Base-by-base conservation (phyloP, 1,140 invertebrate species). In the Tetraneura akinire region DNA sequence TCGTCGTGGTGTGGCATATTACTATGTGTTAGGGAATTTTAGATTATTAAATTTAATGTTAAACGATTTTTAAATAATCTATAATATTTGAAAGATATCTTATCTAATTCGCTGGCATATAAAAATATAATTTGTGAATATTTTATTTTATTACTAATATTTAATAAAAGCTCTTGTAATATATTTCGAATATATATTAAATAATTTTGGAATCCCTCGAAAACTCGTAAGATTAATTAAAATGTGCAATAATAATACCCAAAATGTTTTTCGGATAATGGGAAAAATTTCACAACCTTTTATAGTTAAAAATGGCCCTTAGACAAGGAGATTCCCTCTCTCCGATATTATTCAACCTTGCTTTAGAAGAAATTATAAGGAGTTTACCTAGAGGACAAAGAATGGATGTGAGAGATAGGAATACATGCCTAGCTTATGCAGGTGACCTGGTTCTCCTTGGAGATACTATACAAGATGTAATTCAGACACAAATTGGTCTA, bases 191-290 rank as follows among this genome's bases (percentile, higher is more conserved):
- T n/a, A n/a, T n/a, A n/a, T n/a, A n/a, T 68, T 45, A 47, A 42
- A 68, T n/a, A 68, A 47, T 13, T 68, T 68, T n/a, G 29, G n/a
- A 23, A 45, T 66, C 21, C 32, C 18, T 37, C 16, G 8, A 66
- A 66, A 66, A 37, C 18, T 45, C 8, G 64, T 66, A n/a, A 66
- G 18, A n/a, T 66, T 66, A 45, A n/a, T 66, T 66, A 66, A 21
- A 45, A 45, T 37, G 6, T 66, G 37, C 10, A 66, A 66, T 66
- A 37, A 37, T 66, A 45, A 5, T 66, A 42, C 64, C 18, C 0
- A 37, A 32, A 37, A 21, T 42, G 8, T n/a, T 37, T 3, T 2
- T 4, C 11, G 10, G 11, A 14, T 29, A 23, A 26, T 60, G 13
- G 55, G 21, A 57, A 0, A 4, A 13, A 26, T 23, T 10, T 57